Percentiles rank a stretch among this genome's conserved stretches.
Conservation (phyloP, 2,797 vertebrate genomes). For the Lagodon rhomboides region DNA sequence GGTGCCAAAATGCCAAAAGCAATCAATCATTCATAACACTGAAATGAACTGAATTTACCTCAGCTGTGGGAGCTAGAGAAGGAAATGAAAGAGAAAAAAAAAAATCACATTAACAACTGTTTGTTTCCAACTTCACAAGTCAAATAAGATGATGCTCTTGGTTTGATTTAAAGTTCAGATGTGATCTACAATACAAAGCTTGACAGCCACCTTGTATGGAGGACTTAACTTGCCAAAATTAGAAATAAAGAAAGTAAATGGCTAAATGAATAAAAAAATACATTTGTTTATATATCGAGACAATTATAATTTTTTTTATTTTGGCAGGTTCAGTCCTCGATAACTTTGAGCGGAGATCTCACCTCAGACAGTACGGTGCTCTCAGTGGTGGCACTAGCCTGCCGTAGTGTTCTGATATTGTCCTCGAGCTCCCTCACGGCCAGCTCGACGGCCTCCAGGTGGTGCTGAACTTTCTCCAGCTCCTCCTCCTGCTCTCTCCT, state of each 20-base stretch:
- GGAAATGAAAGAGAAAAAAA: conserved; percentile 35
- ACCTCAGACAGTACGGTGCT: conserved; percentile 74
- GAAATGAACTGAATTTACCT: conserved; percentile 78
- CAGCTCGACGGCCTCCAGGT: conserved; percentile 72
- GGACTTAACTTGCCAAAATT: no score
- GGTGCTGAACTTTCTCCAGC: conserved; percentile 75
- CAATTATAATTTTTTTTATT: no score
- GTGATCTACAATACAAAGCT: neutral
- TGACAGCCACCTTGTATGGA: neutral
- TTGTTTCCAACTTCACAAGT: conserved; percentile 9
- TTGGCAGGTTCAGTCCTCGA: no score
- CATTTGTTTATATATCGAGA: no score
- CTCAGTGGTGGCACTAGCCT: conserved; percentile 62
- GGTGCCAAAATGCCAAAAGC: conserved; percentile 26
- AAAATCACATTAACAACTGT: conserved; percentile 16
- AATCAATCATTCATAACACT: conserved; percentile 15
- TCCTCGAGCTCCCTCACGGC: conserved; percentile 80
- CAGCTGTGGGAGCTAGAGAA: conserved; percentile 85
- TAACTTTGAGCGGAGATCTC: neutral
- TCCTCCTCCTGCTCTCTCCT: conserved; percentile 79
- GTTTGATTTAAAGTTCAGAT: conserved; percentile 7
- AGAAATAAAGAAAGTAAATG: no score
- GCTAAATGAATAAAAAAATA: no score
- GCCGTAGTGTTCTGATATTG: conserved; percentile 73
- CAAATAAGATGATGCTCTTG: neutral